Evolutionary conservation across 1,140 invertebrate species (phyloP), one percentile per base, ranked within the genome.

Genomic region (Glossosoma conforme): DNA sequence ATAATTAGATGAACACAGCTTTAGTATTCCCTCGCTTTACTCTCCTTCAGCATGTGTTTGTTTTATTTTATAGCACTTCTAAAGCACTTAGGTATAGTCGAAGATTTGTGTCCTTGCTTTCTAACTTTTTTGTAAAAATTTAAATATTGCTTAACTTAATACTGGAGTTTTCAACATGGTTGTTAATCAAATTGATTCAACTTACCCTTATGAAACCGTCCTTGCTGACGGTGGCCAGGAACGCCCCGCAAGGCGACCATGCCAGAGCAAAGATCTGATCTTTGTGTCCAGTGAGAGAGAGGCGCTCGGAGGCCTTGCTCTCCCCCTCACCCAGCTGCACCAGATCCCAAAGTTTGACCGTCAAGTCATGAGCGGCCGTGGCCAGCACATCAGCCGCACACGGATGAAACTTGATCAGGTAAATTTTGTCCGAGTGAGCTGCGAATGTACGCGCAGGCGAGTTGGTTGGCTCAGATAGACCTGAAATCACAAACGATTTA

Each of bases 371-470:
- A 1, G 90, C 89, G 0, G 86, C 89, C 0, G 90, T 87, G 0
- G 89, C 84, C 2, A 97, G 66, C 8, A 97, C 79, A 67, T 94
- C 85, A 21, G 81, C 76, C 0, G 93, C 92, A 32, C 91, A 74
- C 1, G 93, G 91, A 74, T 97, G 92, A 71, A 91, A 97, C 50
- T 87, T 84, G 6, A 96, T 82, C 41, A 93, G 84, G 68, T 91
- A 93, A 44, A 97, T 89, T 73, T 94, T 95, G 62, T 96, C 93
- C 5, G 82, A 77, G 62, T 94, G 91, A 4, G 88, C 87, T 1
- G 77, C 77, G 15, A 93, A 69, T 10, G 88, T 88, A 3, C 76
- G 80, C 41, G 69, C 65, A 0, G 80, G 74, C 30, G 68, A 64
- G 62, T 79, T 80, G 0, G 74, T 77, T 1, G 78, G 77, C 56